A percentile compares a stretch with the other conserved stretches of the same genome.
These are phyloP conservation scores for Porites divaricata DNA, from an alignment of 92 coral and sea anemone genomes.

Conservation along the genomic window DNA sequence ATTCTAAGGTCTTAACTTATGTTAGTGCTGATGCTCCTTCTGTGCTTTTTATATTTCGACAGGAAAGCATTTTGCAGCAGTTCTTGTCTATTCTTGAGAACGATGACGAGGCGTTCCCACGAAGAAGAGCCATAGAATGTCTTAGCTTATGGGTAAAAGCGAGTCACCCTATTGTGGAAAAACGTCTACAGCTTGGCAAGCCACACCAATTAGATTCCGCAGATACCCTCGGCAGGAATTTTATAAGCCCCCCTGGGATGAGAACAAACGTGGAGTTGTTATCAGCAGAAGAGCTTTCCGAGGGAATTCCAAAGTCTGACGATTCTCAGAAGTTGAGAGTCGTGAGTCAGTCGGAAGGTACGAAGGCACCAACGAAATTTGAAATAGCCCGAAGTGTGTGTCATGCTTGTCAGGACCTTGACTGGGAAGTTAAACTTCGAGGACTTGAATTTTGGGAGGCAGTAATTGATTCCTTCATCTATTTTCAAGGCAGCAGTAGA, in stretches of 20 bases:
- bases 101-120: conserved; percentile 93
- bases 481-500: not conserved
- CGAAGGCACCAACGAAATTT: not conserved
- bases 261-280: not conserved
- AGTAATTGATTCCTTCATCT: conserved; percentile 36
- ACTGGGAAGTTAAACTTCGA: conserved; percentile 96
- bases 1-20: no score
- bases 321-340: not conserved
- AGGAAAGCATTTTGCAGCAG: conserved; percentile 70
- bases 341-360: not conserved
- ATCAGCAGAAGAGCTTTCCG: not conserved
- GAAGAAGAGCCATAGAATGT: conserved; percentile 80
- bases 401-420: conserved; percentile 86
- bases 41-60: conserved; percentile 3
- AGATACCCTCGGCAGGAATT: not conserved
- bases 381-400: conserved; percentile 16
- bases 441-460: conserved; percentile 78
- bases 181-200: not conserved
- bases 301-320: not conserved
- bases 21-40: no score
- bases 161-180: conserved; percentile 57
- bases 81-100: conserved; percentile 50
- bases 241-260: not conserved
- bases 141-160: conserved; percentile 65
- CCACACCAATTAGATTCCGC: not conserved